A percentile compares a stretch with the other conserved stretches of the same genome.
Conservation (phyloP, 2,797 vertebrate genomes). For the Bradypodion pumilum region DNA sequence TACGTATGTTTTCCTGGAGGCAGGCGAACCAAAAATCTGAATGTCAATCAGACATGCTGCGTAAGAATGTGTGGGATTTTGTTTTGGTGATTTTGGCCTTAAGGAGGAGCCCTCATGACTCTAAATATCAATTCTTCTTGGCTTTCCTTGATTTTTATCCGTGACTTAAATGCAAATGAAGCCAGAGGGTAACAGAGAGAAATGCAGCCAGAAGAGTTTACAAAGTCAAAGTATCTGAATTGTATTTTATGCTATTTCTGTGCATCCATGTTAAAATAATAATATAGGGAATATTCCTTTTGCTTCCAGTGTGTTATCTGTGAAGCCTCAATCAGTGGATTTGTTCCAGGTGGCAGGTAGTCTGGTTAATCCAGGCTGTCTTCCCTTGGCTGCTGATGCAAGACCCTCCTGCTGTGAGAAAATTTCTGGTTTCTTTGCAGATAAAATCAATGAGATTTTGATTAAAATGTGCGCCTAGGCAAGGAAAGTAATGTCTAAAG, state of each 20-base stretch:
- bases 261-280: not conserved
- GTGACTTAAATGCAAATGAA: not conserved
- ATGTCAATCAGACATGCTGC: not conserved
- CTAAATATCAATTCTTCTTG: conserved; percentile 8
- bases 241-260: not conserved
- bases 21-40: not conserved
- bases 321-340: conserved; percentile 33
- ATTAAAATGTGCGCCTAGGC: conserved; percentile 32
- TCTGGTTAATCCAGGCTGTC: conserved; percentile 27
- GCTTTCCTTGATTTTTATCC: not conserved
- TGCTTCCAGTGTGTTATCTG: conserved; percentile 13
- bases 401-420: conserved; percentile 15
- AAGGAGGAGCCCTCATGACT: not conserved
- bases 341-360: conserved; percentile 36
- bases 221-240: conserved; percentile 12
- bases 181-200: not conserved
- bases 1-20: not conserved
- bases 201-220: not conserved
- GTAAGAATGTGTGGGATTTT: not conserved
- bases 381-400: conserved; percentile 26
- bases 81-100: not conserved
- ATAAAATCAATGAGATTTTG: conserved; percentile 33
- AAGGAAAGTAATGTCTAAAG: conserved; percentile 4
- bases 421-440: conserved; percentile 33
- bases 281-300: conserved; percentile 13